Conservation (phyloP, 2,113 vertebrate genomes). For the Willisornis vidua region DNA sequence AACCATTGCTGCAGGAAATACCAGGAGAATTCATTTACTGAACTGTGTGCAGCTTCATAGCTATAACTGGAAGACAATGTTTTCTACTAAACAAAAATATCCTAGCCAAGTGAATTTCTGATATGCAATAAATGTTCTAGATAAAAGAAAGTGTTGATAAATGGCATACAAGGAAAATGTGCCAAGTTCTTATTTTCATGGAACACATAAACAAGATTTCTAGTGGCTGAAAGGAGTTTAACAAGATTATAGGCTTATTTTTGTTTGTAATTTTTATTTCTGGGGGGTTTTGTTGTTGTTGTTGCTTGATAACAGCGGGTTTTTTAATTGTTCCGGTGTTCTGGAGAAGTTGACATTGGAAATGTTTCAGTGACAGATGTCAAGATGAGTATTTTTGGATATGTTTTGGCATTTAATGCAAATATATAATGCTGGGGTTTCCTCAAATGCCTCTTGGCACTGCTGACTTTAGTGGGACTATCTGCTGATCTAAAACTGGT, state of each 20-base stretch:
- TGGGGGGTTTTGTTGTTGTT: background rate
- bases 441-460: background rate
- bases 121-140: conserved; percentile 37
- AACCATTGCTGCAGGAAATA: conserved; percentile 88
- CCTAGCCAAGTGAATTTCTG: conserved; percentile 38
- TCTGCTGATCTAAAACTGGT: background rate
- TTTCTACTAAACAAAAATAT: conserved; percentile 47
- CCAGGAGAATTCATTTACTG: conserved; percentile 91
- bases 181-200: conserved; percentile 38
- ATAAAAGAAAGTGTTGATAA: conserved; percentile 10
- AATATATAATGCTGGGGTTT: background rate
- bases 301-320: background rate
- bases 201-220: conserved; percentile 26
- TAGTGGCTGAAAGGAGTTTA: conserved; percentile 33
- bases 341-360: background rate
- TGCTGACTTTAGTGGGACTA: conserved; percentile 27
- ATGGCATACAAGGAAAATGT: conserved; percentile 21
- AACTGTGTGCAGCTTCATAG: conserved; percentile 50
- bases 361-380: background rate
- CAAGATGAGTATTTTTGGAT: background rate
- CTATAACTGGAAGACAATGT: background rate
- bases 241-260: conserved; percentile 31
- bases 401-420: background rate
- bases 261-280: conserved; percentile 27
- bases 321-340: conserved; percentile 3